Conservation (phyloP, 2,888 invertebrate species). For the Pardosa pseudoannulata region DNA sequence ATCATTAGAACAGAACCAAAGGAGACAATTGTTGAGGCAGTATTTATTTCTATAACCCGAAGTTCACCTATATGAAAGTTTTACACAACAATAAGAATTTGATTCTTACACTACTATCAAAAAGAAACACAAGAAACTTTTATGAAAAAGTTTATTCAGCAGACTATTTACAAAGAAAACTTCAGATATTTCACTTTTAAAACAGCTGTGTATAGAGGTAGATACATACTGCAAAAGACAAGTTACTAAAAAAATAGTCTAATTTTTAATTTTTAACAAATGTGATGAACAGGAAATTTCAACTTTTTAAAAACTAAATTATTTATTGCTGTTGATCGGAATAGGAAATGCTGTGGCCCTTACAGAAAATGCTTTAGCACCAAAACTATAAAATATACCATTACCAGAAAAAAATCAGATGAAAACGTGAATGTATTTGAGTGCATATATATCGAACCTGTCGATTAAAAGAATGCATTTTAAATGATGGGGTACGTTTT, state of each 20-base stretch:
- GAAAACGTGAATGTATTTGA: background rate
- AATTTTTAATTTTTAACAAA: background rate
- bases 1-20: no score
- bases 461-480: constrained; percentile 38
- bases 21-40: no score
- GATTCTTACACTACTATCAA: no score
- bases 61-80: no score
- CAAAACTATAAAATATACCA: background rate
- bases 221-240: background rate
- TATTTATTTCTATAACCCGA: no score
- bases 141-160: constrained; percentile 51
- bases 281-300: background rate
- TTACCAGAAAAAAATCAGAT: background rate
- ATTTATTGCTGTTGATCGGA: background rate
- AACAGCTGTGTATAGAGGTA: background rate
- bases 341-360: background rate
- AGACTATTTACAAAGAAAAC: constrained; percentile 32
- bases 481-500: background rate
- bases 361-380: background rate
- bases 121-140: background rate
- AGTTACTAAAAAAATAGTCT: background rate
- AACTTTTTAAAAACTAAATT: background rate
- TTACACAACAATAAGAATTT: no score
- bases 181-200: background rate
- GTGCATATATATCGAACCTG: constrained; percentile 58